A percentile compares a stretch with the other conserved stretches of the same genome.
phyloP scores from a whole-genome alignment of 2,888 invertebrate species.

The Polymixis flavicincta region DNA sequence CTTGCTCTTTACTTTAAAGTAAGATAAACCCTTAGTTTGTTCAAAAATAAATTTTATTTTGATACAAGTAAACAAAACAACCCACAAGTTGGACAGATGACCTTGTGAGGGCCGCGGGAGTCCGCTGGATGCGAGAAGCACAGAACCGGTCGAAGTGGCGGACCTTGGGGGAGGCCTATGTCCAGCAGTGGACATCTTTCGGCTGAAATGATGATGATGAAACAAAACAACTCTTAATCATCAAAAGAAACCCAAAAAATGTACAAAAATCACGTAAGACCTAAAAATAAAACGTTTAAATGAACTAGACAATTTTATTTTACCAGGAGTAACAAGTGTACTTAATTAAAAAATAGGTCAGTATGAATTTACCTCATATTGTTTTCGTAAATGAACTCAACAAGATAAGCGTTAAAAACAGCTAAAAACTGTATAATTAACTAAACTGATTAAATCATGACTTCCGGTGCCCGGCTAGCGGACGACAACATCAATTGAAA shows the following conservation, averaged over 20 bases:
- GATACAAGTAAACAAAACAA: neutral
- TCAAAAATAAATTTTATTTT: neutral
- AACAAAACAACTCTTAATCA: no score
- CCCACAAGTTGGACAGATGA: no score
- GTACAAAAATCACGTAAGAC: no score
- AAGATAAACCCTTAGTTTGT: neutral
- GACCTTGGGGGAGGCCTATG: no score
- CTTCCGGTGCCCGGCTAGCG: constrained; percentile 47
- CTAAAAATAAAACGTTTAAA: neutral
- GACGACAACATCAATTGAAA: constrained; percentile 35
- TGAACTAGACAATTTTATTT: neutral
- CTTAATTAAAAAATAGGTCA: constrained; percentile 26
- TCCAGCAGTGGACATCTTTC: no score
- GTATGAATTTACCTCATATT: constrained; percentile 20
- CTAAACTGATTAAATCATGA: constrained; percentile 55
- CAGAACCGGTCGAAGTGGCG: no score
- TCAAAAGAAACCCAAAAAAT: neutral
- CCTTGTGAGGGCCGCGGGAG: no score
- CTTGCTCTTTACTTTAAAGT: neutral
- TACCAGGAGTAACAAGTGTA: neutral
- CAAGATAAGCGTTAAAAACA: constrained; percentile 45
- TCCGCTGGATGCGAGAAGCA: no score
- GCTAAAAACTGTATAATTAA: constrained; percentile 31
- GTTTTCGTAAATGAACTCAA: constrained; percentile 27
- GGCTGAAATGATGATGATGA: no score